A percentile compares a stretch with the other conserved stretches of the same genome.
These are phyloP conservation scores for Eonycteris spelaea DNA, from an alignment of 2,113 vertebrate species.

Conservation along the genomic window DNA sequence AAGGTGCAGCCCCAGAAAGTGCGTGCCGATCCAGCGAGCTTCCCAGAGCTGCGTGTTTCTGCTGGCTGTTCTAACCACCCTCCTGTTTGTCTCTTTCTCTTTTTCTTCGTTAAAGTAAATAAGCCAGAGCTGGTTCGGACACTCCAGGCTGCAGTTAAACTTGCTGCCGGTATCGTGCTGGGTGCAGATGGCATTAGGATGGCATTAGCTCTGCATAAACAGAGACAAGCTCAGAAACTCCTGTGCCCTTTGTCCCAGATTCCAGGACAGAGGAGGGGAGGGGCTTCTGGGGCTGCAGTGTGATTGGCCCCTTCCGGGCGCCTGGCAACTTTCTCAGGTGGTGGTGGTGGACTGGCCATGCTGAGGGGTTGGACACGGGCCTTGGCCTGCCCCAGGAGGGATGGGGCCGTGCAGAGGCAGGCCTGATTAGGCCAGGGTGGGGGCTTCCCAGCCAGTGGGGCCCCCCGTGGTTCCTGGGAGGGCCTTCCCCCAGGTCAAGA, in stretches of 20 bases:
- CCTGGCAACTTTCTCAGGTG: neutral
- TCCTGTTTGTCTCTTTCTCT: accelerated
- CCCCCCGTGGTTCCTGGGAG: neutral
- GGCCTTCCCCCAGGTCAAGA: neutral
- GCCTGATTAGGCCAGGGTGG: accelerated
- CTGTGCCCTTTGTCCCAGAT: accelerated
- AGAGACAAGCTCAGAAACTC: neutral
- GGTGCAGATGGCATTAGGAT: accelerated
- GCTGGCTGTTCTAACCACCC: neutral
- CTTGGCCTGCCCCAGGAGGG: neutral
- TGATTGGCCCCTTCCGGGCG: neutral
- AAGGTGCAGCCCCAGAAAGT: too few relatives aligned
- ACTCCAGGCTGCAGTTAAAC: accelerated
- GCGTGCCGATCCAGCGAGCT: neutral
- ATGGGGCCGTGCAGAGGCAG: accelerated
- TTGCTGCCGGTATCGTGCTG: accelerated
- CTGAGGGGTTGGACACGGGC: too few relatives aligned
- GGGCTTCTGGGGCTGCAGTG: accelerated
- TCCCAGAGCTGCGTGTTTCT: neutral
- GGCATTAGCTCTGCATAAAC: accelerated
- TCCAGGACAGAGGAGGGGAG: neutral
- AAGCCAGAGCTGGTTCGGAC: neutral
- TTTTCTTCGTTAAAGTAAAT: neutral
- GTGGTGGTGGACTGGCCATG: accelerated
- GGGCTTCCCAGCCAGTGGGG: neutral